phyloP scores from a whole-genome alignment of 2,888 invertebrate species.

The Andrena chrysosceles region DNA sequence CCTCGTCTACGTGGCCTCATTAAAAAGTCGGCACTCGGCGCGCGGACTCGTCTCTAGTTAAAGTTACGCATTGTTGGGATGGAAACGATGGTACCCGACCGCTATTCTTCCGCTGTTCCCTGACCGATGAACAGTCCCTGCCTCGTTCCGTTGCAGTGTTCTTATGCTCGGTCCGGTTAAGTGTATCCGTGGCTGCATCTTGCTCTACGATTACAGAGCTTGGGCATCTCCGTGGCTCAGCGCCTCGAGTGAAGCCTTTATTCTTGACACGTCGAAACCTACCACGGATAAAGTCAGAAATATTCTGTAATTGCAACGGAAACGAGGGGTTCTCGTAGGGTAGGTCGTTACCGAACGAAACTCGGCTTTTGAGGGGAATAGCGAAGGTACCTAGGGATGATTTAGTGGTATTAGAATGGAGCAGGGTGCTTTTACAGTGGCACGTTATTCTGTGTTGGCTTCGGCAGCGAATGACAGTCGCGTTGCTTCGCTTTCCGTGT shows the following conservation, averaged over 20 bases:
- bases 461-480: constrained; percentile 40
- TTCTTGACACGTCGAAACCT: too few relatives aligned
- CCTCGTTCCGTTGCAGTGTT: neutral
- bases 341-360: too few relatives aligned
- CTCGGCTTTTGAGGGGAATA: too few relatives aligned
- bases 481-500: constrained; percentile 63
- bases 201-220: too few relatives aligned
- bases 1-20: constrained; percentile 65
- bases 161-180: neutral
- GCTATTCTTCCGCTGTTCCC: constrained; percentile 33
- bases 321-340: too few relatives aligned
- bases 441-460: constrained; percentile 2
- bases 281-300: too few relatives aligned
- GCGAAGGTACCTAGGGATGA: too few relatives aligned
- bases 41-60: constrained; percentile 42
- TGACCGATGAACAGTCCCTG: constrained; percentile 26
- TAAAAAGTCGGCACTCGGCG: constrained; percentile 61
- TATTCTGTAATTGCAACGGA: too few relatives aligned
- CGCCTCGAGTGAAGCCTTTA: too few relatives aligned
- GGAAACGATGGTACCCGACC: constrained; percentile 40
- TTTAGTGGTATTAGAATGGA: neutral
- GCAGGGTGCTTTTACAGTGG: neutral
- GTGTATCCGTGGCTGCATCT: neutral
- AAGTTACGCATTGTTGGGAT: constrained; percentile 53
- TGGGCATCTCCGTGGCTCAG: too few relatives aligned